Base-by-base conservation (phyloP, 2,797 vertebrate genomes). In the Spea hammondii region DNA sequence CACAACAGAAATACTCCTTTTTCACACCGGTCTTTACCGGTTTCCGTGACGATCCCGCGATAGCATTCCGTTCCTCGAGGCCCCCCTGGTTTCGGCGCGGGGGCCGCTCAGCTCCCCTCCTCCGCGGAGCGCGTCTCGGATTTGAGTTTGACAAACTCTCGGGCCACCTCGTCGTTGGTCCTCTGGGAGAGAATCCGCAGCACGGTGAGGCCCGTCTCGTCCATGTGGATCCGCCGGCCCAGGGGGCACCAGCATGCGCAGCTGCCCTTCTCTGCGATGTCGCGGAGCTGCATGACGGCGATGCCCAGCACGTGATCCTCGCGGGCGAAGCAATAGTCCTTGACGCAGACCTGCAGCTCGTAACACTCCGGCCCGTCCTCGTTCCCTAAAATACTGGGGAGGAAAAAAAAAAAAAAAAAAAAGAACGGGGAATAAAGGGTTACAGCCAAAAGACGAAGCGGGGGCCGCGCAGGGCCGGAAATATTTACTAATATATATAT, bases 281-380 rank as follows among this genome's bases (percentile, higher is more conserved):
- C 98, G 69, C 93, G 90, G 55, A 99, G 86, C 84, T 98, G 96
- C 73, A 99, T 88, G 79, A 99, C 94, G 0, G 95, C 91, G 54
- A 98, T 83, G 65, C 97, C 97, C 79, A 99, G 90, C 59, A 99
- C 91, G 0, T 92, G 93, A 89, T 99, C 98, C 1, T 97, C 95
- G 0, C 97, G 95, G 67, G 97, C 98, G 62, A 99, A 99, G 84
- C 98, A 99, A 92, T 99, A 99, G 86, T 99, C 98, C 86, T 99
- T 99, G 87, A 99, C 91, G 0, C 97, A 97, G 77, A 95, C 90
- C 87, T 99, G 98, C 80, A 99, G 92, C 90, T 99, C 98, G 0
- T 98, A 99, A 86, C 94, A 94, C 64, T 98, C 96, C 0, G 97
- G 96, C 5, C 94, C 94, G 0, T 97, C 97, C 89, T 97, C 95